Percentiles rank a stretch among this genome's conserved stretches.
These are phyloP conservation scores for Sebastes hopkinsi DNA, from an alignment of 2,797 vertebrate genomes.

Conservation along the genomic window DNA sequence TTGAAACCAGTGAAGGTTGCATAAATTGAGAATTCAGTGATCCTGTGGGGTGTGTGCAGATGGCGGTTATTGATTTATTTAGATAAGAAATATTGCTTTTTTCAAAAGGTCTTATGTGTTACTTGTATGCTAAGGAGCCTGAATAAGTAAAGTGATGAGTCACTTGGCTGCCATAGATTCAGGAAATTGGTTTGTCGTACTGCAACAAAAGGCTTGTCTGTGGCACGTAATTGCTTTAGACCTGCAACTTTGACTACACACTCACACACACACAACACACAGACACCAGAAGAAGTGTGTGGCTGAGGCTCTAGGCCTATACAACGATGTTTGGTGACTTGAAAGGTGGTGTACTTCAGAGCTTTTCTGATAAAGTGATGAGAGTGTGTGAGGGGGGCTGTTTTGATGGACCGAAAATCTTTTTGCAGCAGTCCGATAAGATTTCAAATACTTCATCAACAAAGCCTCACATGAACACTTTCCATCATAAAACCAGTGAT, in stretches of 20 bases:
- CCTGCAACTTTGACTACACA: constrained; percentile 44
- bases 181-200: constrained; percentile 77
- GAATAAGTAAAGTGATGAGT: constrained; percentile 70
- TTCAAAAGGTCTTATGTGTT: constrained; percentile 50
- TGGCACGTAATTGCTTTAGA: constrained; percentile 62
- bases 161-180: constrained; percentile 69
- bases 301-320: constrained; percentile 17
- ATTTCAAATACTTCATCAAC: constrained; percentile 42
- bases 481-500: constrained; percentile 29
- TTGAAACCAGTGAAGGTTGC: constrained; percentile 33
- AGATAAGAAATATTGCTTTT: constrained; percentile 66
- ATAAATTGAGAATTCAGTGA: constrained; percentile 52
- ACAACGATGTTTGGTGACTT: constrained; percentile 47
- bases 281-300: constrained; percentile 3
- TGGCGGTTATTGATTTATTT: constrained; percentile 69
- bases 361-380: constrained; percentile 45
- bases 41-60: constrained; percentile 30
- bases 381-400: constrained; percentile 11
- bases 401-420: constrained; percentile 39
- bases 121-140: constrained; percentile 60
- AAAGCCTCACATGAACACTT: constrained; percentile 42
- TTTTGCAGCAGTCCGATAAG: constrained; percentile 32
- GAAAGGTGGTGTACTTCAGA: constrained; percentile 58
- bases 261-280: constrained; percentile 7
- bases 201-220: constrained; percentile 69